Evolutionary conservation across 2,888 invertebrate species (phyloP).

Genomic region (Notodonta dromedarius): DNA sequence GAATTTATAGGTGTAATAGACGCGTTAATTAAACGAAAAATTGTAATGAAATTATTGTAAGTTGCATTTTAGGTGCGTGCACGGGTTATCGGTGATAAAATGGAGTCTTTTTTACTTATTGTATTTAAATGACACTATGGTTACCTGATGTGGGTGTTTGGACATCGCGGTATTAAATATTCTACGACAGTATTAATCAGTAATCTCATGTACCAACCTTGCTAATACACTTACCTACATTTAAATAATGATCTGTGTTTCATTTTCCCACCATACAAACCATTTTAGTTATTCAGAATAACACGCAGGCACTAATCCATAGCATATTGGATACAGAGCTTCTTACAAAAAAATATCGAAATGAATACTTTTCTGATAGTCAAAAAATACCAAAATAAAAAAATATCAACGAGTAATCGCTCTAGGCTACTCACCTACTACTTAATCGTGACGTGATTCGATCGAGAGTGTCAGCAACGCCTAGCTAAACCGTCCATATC

Average conservation of each 20-base stretch:
- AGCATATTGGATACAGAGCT: too few species aligned
- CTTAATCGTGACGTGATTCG: too few species aligned
- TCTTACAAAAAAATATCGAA: too few species aligned
- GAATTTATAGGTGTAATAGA: slow-evolving; percentile 80
- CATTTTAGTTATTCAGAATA: too few species aligned
- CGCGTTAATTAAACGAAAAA: slow-evolving; percentile 58
- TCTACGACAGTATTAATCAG: slow-evolving; percentile 81
- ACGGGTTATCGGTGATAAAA: slow-evolving; percentile 68
- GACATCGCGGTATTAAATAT: slow-evolving; percentile 63
- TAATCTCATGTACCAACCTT: slow-evolving; percentile 84
- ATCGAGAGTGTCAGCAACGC: too few species aligned
- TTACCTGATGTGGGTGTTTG: slow-evolving; percentile 61
- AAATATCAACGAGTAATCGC: too few species aligned
- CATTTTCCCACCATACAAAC: slow-evolving; percentile 32
- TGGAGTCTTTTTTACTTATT: slow-evolving; percentile 66
- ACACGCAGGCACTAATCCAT: too few species aligned
- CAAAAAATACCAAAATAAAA: too few species aligned
- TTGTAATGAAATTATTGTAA: slow-evolving; percentile 60
- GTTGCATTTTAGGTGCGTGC: slow-evolving; percentile 70
- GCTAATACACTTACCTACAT: slow-evolving; percentile 84
- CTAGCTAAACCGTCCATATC: too few species aligned
- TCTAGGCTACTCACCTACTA: too few species aligned
- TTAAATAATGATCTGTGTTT: slow-evolving; percentile 65
- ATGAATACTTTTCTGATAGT: too few species aligned
- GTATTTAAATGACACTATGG: slow-evolving; percentile 65